Base-by-base conservation (phyloP, 1,140 invertebrate genomes). In the Conopomorpha cramerella region DNA sequence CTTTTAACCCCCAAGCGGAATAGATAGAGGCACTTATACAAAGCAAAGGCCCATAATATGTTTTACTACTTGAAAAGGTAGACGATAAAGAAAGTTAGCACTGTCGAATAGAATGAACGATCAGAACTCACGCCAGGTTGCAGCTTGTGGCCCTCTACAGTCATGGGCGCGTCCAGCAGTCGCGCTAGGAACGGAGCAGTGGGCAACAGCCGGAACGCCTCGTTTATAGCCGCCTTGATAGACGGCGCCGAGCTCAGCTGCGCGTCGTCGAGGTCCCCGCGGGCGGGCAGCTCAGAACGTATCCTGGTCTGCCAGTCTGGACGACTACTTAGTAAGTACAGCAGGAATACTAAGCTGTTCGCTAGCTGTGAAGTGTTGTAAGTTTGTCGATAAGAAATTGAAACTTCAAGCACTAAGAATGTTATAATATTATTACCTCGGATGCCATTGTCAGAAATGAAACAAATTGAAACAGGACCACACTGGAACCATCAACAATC, bases 161-260 rank as follows among this genome's bases (percentile, higher is more conserved):
- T 82, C 54, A 92, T 80, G 14, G 93, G 85, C 39, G 85, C 74
- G 35, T 93, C 89, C 8, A 91, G 60, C 16, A 96, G 84, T 45
- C 95, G 79, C 0, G 88, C 89, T 19, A 96, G 78, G 45, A 88
- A 90, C 2, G 91, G 86, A 1, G 92, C 89, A 10, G 92, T 93
- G 1, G 94, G 93, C 27, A 88, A 78, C 17, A 96, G 57, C 45
- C 90, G 80, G 56, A 94, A 95, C 0, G 89, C 82, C 80, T 98
- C 95, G 34, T 85, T 87, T 2, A 95, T 84, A 48, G 92, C 95
- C 1, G 93, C 93, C 46, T 88, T 87, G 0, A 95, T 79, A 54
- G 93, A 95, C 2, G 82, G 79, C 19, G 89, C 83, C 23, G 82
- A 81, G 2, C 82, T 70, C 1, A 95, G 60, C 23, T 83, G 78